Evolutionary conservation across 2,888 invertebrate species (phyloP).

Genomic region (Steinernema hermaphroditum): DNA sequence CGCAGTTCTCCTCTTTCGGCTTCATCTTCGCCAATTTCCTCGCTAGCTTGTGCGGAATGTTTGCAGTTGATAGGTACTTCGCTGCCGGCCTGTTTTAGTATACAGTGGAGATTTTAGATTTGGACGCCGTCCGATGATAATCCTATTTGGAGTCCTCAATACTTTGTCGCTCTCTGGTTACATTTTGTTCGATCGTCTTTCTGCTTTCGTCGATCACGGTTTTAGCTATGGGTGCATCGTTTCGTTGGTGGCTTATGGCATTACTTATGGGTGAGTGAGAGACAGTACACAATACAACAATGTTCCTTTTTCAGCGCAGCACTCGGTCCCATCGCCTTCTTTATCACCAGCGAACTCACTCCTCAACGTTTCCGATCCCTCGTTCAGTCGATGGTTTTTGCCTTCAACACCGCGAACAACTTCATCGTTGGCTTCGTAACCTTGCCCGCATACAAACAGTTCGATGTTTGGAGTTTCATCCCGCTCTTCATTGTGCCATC

Average conservation of each 20-base stretch:
- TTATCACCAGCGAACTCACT: slow-evolving; percentile 51
- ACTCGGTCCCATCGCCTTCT: slow-evolving; percentile 54
- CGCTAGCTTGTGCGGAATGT: slow-evolving; percentile 46
- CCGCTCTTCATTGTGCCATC: slow-evolving; percentile 46
- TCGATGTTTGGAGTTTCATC: slow-evolving; percentile 49
- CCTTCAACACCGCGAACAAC: slow-evolving; percentile 46
- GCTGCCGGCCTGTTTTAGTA: not conserved
- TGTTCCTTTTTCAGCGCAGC: slow-evolving; percentile 41
- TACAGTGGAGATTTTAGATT: slow-evolving; percentile 37
- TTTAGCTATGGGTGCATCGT: slow-evolving; percentile 52
- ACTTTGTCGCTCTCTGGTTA: slow-evolving; percentile 46
- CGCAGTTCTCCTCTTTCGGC: slow-evolving; percentile 47
- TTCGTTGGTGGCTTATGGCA: slow-evolving; percentile 48
- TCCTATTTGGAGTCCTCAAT: slow-evolving; percentile 46
- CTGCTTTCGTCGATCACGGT: slow-evolving; percentile 29
- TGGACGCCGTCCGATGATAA: slow-evolving; percentile 50
- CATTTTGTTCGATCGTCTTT: slow-evolving; percentile 48
- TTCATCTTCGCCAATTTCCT: slow-evolving; percentile 51
- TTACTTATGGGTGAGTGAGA: slow-evolving; percentile 50
- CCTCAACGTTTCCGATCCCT: slow-evolving; percentile 53
- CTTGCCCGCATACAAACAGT: slow-evolving; percentile 43
- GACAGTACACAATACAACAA: not conserved
- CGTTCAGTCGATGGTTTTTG: slow-evolving; percentile 56
- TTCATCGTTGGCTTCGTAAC: slow-evolving; percentile 50
- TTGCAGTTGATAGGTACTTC: slow-evolving; percentile 42